A percentile compares a stretch with the other conserved stretches of the same genome.
phyloP scores from a whole-genome alignment of 1,140 invertebrate species.

The Charaxes varanes region DNA sequence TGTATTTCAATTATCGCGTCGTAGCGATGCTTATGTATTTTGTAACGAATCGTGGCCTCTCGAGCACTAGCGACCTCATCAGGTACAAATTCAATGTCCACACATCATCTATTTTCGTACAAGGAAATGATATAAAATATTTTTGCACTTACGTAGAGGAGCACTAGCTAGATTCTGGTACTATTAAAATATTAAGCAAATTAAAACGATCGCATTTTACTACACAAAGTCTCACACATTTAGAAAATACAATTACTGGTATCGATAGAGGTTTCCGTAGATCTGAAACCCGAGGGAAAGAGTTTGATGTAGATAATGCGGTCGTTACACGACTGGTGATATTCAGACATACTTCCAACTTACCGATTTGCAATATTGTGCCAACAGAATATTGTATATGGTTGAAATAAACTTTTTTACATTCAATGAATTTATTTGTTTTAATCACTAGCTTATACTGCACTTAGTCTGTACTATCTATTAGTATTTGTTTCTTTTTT shows the following conservation, averaged over 20 bases:
- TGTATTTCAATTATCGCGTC: constrained; percentile 9
- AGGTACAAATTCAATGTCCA: constrained; percentile 58
- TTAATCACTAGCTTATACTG: constrained; percentile 13
- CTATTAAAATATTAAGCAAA: constrained; percentile 1
- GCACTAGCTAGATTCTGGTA: constrained; percentile 36
- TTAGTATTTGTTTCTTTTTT: too few species aligned
- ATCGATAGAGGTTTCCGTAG: constrained; percentile 1
- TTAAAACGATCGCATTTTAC: background rate
- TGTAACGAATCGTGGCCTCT: constrained; percentile 31
- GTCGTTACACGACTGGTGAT: too few species aligned
- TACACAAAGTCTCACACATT: background rate
- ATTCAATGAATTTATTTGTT: constrained; percentile 34
- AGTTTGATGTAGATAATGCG: constrained; percentile 2
- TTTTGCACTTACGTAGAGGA: constrained; percentile 66
- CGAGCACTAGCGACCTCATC: constrained; percentile 31
- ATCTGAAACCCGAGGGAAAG: constrained; percentile 6
- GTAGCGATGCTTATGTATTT: constrained; percentile 6
- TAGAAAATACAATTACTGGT: constrained; percentile 5
- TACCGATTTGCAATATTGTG: constrained; percentile 49
- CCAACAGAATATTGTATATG: constrained; percentile 53
- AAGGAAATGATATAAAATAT: constrained; percentile 43
- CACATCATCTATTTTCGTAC: constrained; percentile 61
- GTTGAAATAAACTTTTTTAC: constrained; percentile 64
- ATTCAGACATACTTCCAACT: constrained; percentile 26
- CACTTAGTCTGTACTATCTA: too few species aligned